Evolutionary conservation across 23 tunicate species (phyloP), one percentile per base, ranked within the genome.

Genomic region (Ciona savignyi): DNA sequence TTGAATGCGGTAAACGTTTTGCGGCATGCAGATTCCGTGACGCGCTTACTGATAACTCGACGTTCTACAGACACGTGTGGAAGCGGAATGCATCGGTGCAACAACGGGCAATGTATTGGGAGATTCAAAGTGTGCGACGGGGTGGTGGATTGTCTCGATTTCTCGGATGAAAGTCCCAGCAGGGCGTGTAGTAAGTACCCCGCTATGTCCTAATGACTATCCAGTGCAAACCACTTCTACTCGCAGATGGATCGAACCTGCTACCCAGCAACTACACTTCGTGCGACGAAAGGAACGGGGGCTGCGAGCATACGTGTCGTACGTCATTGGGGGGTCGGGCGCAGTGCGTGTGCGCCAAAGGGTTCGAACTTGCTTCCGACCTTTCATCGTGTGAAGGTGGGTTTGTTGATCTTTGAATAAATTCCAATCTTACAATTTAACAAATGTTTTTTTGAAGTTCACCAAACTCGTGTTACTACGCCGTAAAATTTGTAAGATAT

Each of bases 91-190:
- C 81, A 61, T 68, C 71, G 42, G 51, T 88, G 96, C 60, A 33
- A 71, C 30, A 75, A 72, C 33, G 88, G 96, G 0, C 73, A 88
- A 27, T 88, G 96, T 32, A 81, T 88, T 2, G 27, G 63, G 20
- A 60, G 72, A 4, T 51, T 67, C 1, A 82, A 82, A 62, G 62
- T 88, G 23, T 88, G 96, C 66, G 69, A 88, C 60, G 79, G 79
- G 32, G 67, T 66, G 26, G 76, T 68, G 20, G 88, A 88, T 56
- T 88, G 96, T 60, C 34, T 35, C 2, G 96, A 88, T 31, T 48
- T 35, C 4, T 82, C 96, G 4, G 96, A 88, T 68, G 96, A 88
- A 66, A 65, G 34, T 70, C 96, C 96, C 2, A 28, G 35, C 9
- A 24, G 32, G 34, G 9, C 70, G 4, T 88, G 96, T 51, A 74